Percentiles rank a stretch among this genome's conserved stretches.
Conservation (phyloP, 1,140 invertebrate species). For the Nasonia vitripennis region DNA sequence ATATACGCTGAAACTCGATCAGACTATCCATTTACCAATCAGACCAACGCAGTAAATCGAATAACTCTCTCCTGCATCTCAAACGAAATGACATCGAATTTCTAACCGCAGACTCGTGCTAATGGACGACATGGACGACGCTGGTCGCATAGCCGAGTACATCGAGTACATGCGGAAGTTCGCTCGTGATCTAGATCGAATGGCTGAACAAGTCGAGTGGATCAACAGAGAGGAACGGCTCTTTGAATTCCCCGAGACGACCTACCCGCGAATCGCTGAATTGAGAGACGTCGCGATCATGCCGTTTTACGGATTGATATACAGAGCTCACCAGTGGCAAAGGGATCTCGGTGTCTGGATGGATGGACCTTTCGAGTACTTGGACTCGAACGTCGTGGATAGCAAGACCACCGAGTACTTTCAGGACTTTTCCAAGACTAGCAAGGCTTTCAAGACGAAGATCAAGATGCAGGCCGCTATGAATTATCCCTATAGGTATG, state of each 20-base stretch:
- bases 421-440: slow-evolving; percentile 85
- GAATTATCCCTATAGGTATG: slow-evolving; percentile 78
- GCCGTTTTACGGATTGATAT: slow-evolving; percentile 81
- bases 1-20: neutral
- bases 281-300: slow-evolving; percentile 79
- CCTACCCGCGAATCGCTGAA: slow-evolving; percentile 85
- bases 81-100: no score
- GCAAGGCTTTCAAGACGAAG: slow-evolving; percentile 87
- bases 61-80: no score
- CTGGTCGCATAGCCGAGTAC: slow-evolving; percentile 79
- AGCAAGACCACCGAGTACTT: slow-evolving; percentile 82
- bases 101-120: slow-evolving; percentile 71
- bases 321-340: slow-evolving; percentile 83
- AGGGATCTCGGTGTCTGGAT: slow-evolving; percentile 90
- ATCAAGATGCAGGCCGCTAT: slow-evolving; percentile 85
- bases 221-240: slow-evolving; percentile 92
- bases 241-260: slow-evolving; percentile 86
- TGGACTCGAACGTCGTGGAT: slow-evolving; percentile 85
- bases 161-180: slow-evolving; percentile 84
- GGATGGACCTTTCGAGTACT: slow-evolving; percentile 91
- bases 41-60: no score
- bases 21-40: no score
- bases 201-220: slow-evolving; percentile 85
- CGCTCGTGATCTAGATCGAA: slow-evolving; percentile 83
- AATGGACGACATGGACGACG: slow-evolving; percentile 83